Conservation (phyloP, 2,113 vertebrate species). For the Podiceps cristatus region DNA sequence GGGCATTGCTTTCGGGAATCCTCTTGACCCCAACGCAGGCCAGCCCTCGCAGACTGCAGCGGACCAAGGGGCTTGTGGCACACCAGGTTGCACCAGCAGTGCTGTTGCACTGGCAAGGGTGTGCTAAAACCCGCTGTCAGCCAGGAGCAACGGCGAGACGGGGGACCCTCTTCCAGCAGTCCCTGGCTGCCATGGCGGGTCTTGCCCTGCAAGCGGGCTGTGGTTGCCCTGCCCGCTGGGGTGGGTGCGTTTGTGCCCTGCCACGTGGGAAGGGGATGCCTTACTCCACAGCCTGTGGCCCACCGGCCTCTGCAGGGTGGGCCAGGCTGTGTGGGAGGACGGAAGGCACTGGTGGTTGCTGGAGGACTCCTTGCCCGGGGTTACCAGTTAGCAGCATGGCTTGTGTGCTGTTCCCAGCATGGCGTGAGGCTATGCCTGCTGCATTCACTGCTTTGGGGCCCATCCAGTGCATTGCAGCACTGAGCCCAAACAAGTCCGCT, state of each 20-base stretch:
- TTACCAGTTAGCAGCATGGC: not conserved
- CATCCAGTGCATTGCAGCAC: fast-evolving
- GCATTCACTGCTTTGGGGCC: fast-evolving
- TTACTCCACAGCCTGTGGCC: fast-evolving
- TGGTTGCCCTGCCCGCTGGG: not conserved
- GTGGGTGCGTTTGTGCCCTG: not conserved
- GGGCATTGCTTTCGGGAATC: not conserved
- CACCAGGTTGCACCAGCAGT: not conserved
- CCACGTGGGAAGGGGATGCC: not conserved
- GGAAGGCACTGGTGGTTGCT: not conserved
- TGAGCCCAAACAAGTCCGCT: not conserved
- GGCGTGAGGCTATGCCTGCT: not conserved
- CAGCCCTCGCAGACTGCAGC: not conserved
- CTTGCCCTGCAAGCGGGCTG: not conserved
- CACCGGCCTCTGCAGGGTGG: not conserved
- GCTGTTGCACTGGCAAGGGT: not conserved
- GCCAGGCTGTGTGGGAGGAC: fast-evolving
- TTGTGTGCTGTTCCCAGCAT: fast-evolving
- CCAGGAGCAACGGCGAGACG: fast-evolving
- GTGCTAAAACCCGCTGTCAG: not conserved
- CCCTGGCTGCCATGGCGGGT: too few relatives aligned
- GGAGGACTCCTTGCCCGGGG: not conserved
- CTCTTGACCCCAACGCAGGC: fast-evolving
- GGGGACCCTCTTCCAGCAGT: not conserved
- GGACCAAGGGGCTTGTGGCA: not conserved